These are phyloP conservation scores for Manduca sexta DNA, from an alignment of 1,140 invertebrate species.

Conservation along the genomic window DNA sequence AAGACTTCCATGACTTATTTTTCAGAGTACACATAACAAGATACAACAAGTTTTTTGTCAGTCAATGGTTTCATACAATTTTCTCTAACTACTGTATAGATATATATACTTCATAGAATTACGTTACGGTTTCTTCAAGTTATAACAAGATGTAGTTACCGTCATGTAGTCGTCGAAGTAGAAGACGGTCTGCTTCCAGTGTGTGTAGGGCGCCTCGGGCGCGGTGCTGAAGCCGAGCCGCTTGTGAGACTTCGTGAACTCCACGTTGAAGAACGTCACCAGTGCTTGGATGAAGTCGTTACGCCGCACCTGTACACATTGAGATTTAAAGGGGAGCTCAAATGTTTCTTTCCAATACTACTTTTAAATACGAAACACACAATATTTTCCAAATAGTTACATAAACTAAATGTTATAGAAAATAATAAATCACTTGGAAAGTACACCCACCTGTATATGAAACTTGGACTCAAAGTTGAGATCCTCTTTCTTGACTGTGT, in stretches of 20 bases:
- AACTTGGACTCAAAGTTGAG: conserved; percentile 95
- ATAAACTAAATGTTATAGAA: too few species aligned
- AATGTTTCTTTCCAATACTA: too few species aligned
- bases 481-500: conserved; percentile 96
- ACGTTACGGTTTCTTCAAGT: not conserved
- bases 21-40: too few species aligned
- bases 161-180: conserved; percentile 98
- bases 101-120: not conserved
- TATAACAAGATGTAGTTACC: conserved; percentile 51
- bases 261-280: conserved; percentile 99
- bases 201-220: conserved; percentile 97
- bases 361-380: too few species aligned
- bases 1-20: too few species aligned
- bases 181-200: conserved; percentile 99
- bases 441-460: conserved; percentile 79
- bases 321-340: too few species aligned
- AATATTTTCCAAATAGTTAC: too few species aligned
- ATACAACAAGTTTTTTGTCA: too few species aligned
- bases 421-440: not conserved
- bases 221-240: conserved; percentile 98
- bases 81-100: too few species aligned
- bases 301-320: conserved; percentile 77
- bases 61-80: not conserved
- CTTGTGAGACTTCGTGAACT: conserved; percentile 99
- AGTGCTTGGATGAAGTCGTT: conserved; percentile 99